Percentiles rank a stretch among this genome's conserved stretches.
These are phyloP conservation scores for Littorina saxatilis DNA, from an alignment of 1,140 invertebrate species.

Conservation along the genomic window DNA sequence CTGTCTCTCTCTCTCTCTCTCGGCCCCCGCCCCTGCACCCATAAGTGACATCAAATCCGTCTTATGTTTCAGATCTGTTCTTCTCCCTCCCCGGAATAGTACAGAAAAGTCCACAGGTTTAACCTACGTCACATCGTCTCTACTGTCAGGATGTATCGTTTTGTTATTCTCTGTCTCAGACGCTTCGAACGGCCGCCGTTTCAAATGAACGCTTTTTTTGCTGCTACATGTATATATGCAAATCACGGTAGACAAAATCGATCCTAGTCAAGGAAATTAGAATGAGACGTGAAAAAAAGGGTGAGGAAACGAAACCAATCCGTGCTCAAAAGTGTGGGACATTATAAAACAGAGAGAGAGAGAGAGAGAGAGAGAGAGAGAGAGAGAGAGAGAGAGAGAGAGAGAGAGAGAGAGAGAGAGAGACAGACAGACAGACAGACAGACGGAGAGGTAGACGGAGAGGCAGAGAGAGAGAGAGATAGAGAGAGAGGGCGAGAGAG, in stretches of 20 bases:
- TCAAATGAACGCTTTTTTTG: neutral
- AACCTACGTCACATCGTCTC: neutral
- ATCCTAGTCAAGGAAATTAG: neutral
- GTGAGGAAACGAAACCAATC: neutral
- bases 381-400: slow-evolving; percentile 20
- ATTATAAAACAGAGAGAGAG: slow-evolving; percentile 5
- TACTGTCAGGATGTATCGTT: neutral
- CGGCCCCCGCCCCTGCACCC: slow-evolving; percentile 9
- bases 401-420: neutral
- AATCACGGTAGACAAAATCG: neutral
- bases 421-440: neutral
- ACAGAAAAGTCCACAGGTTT: neutral
- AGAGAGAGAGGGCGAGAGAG: neutral
- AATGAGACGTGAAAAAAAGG: neutral
- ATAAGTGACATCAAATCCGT: too few species aligned
- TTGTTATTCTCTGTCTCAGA: neutral
- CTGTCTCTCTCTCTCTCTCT: slow-evolving; percentile 37
- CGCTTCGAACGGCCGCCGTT: neutral
- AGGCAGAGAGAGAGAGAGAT: neutral
- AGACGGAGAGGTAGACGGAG: neutral
- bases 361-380: slow-evolving; percentile 9
- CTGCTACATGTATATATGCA: neutral
- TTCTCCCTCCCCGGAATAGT: neutral
- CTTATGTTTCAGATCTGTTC: too few species aligned
- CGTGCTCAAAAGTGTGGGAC: neutral